Evolutionary conservation across 2,888 invertebrate genomes (phyloP), one percentile per base, ranked within the genome.

Genomic region (Eupeodes latifasciatus): DNA sequence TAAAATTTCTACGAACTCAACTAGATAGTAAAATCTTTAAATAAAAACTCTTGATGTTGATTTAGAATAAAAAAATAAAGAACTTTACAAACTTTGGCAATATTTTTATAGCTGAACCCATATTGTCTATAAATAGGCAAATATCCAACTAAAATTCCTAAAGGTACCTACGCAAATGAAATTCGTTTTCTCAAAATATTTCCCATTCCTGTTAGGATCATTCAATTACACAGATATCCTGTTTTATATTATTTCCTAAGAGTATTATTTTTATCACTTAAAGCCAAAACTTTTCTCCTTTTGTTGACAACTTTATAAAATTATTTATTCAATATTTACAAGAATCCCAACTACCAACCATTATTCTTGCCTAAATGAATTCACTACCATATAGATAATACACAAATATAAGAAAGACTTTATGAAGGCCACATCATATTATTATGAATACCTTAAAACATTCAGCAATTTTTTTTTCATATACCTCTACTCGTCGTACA

Each of bases 391-490:
- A 57, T 19, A n/a, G 44, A 71, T 44, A 59, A 72, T 14, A 59
- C 16, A 16, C 10, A 55, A 71, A 19, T 11, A 11, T 10, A 16
- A 19, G 6, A 69, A 12, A n/a, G 27, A 72, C 72, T 72, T 59
- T 47, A 59, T 72, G 59, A 72, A 59, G 57, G 57, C 72, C 72
- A 72, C 72, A 72, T 55, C n/a, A n/a, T 59, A 47, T 49, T 72
- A 72, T 59, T 72, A 72, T 59, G 72, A 59, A 72, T 59, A 72
- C 19, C n/a, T 40, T 72, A 59, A 72, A 72, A 57, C 71, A 72
- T 72, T 72, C 71, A 72, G 44, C 2, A 44, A n/a, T n/a, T 14
- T 47, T 47, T 47, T 47, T 57, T 47, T 49, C 9, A 12, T 16
- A 34, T 40, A 16, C 47, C 7, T 67, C n/a, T 16, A 11, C n/a